Percentiles rank a stretch among this genome's conserved stretches.
Conservation (phyloP, 2,797 vertebrate genomes). For the Acanthurus tractus region DNA sequence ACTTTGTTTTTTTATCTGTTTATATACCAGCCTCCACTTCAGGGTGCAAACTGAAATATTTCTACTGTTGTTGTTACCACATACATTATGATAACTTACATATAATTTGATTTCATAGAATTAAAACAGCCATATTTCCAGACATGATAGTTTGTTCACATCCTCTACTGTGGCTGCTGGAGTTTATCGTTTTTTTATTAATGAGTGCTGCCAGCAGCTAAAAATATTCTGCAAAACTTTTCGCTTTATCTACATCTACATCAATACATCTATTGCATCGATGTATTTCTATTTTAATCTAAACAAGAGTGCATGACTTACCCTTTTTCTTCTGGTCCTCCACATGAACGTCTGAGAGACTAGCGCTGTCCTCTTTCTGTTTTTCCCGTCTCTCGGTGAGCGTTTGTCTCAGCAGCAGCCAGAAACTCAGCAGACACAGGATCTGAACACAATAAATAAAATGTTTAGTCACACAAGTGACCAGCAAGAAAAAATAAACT, state of each 20-base stretch:
- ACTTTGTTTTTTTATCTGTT: neutral
- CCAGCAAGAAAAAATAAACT: neutral
- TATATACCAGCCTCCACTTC: neutral
- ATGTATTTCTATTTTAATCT: neutral
- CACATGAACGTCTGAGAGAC: conserved; percentile 92
- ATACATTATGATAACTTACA: neutral
- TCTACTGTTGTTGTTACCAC: neutral
- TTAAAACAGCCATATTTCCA: too few species aligned
- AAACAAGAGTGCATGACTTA: conserved; percentile 66
- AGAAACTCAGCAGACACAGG: conserved; percentile 95
- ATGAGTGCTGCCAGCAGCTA: neutral
- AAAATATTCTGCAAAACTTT: neutral
- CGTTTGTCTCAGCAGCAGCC: conserved; percentile 96
- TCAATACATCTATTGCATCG: too few species aligned
- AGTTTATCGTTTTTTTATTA: neutral
- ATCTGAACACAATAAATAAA: conserved; percentile 81
- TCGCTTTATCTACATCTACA: too few species aligned
- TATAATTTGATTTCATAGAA: too few species aligned
- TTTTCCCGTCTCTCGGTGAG: conserved; percentile 93
- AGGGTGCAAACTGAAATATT: neutral
- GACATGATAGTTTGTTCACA: neutral
- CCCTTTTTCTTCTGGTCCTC: conserved; percentile 89
- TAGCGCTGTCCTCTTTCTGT: conserved; percentile 84
- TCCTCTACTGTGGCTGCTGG: neutral
- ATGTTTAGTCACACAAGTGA: conserved; percentile 23